Evolutionary conservation across 2,797 vertebrate species (phyloP).

Genomic region (Natrix natrix): DNA sequence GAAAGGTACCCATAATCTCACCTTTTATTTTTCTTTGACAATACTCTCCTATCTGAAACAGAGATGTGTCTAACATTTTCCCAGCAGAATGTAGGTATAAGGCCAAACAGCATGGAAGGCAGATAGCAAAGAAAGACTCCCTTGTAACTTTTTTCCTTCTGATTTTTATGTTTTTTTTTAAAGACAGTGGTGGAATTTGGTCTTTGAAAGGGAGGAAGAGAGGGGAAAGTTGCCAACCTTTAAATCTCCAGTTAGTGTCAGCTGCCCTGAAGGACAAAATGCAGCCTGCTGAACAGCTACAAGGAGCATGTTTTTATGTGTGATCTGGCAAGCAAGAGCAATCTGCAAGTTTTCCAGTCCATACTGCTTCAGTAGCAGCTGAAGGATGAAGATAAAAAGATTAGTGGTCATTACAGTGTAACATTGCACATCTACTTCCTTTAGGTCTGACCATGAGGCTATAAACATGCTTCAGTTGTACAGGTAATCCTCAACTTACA

Average conservation of each 20-base stretch:
- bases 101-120: neutral
- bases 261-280: conserved; percentile 64
- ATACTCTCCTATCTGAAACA: neutral
- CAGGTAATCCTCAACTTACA: neutral
- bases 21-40: neutral
- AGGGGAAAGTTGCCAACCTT: conserved; percentile 54
- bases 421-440: neutral
- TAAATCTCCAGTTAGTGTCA: neutral
- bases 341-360: conserved; percentile 76
- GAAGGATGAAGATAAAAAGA: conserved; percentile 31
- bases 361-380: conserved; percentile 70
- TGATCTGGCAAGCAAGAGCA: conserved; percentile 74
- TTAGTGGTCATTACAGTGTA: conserved; percentile 1
- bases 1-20: neutral
- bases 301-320: conserved; percentile 78
- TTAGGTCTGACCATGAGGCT: neutral
- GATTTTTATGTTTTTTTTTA: neutral
- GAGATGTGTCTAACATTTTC: neutral
- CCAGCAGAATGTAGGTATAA: neutral
- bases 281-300: conserved; percentile 71
- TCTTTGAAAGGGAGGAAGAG: neutral
- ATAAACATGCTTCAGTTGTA: neutral
- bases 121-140: neutral
- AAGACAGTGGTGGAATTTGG: neutral
- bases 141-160: neutral